Base-by-base conservation (phyloP, 2,113 vertebrate genomes). In the Misgurnus anguillicaudatus region DNA sequence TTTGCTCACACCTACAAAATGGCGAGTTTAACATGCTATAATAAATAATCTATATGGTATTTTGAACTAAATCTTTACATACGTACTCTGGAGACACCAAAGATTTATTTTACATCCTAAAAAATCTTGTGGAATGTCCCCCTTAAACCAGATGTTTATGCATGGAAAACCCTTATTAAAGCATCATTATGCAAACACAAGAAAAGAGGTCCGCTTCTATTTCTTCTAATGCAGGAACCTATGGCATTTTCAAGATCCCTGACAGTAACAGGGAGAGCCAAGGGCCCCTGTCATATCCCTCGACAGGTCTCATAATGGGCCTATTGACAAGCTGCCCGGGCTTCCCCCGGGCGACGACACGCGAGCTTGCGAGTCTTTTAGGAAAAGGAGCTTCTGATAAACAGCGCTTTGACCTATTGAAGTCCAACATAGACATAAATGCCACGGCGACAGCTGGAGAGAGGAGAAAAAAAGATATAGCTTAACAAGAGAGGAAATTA, bases 271-370 rank as follows among this genome's bases (percentile, higher is more conserved):
- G 31, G 53, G 77, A 64, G 64, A 65, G 65, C 71, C 17, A 58
- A 66, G 64, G 76, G 69, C 69, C 57, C 57, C 21, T 82, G 69
- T 82, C 76, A 79, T 79, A 71, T 78, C 41, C 53, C 8, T 55
- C 73, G 84, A 85, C 81, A 81, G 70, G 81, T 63, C 71, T 75
- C 76, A 85, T 79, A 83, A 81, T 81, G 63, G 79, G 24, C 53
- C 48, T 78, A 83, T 81, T 79, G 84, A 85, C 57, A 21, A 80
- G 62, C 71, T 83, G 75, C 82, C 80, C 51, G 78, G 36, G 60
- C 53, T 6, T 57, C 69, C 68, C 55, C 38, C 31, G 51, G 75
- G 74, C 41, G 42, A 64, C 48, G 41, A 51, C 74, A 76, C 31
- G 51, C 36, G 65, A 55, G 42, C 80, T 66, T 82, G 68, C 75